Conservation (phyloP, 2,113 vertebrate genomes). For the Oryzias melastigma region DNA sequence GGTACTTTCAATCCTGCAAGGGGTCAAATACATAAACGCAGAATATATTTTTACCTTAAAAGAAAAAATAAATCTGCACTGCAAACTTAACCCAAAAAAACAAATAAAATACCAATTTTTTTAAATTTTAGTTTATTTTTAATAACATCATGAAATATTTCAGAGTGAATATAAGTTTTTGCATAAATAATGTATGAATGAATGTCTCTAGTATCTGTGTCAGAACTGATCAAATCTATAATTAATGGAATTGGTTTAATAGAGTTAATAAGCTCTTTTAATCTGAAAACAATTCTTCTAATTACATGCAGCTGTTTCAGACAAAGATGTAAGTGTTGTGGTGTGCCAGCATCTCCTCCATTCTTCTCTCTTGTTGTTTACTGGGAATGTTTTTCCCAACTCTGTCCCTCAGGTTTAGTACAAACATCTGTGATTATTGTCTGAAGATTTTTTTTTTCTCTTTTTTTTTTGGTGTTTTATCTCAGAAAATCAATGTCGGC, state of each 20-base stretch:
- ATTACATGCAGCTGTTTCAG: slow-evolving; percentile 51
- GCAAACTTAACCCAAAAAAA: too few relatives aligned
- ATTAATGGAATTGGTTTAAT: slow-evolving; percentile 54
- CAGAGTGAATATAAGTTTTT: neutral
- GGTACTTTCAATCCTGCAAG: too few relatives aligned
- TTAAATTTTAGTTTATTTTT: neutral
- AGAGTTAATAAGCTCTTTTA: slow-evolving; percentile 43
- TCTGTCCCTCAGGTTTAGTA: too few relatives aligned
- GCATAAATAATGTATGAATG: slow-evolving; percentile 14
- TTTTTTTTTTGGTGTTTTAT: too few relatives aligned
- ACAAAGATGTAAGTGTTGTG: slow-evolving; percentile 10
- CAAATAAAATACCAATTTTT: neutral
- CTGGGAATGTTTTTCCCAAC: too few relatives aligned
- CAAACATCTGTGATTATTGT: too few relatives aligned
- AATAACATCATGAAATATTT: neutral
- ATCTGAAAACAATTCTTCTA: slow-evolving; percentile 41
- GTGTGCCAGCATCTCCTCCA: too few relatives aligned
- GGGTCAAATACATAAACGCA: too few relatives aligned
- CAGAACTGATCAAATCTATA: slow-evolving; percentile 51
- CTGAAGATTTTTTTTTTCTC: too few relatives aligned
- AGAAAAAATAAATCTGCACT: neutral
- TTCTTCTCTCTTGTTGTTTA: too few relatives aligned
- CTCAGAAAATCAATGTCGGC: too few relatives aligned
- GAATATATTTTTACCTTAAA: neutral
- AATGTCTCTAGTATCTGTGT: slow-evolving; percentile 36